A percentile compares a stretch with the other conserved stretches of the same genome.
Evolutionary conservation across 1,140 invertebrate species (phyloP).

Genomic region (Caenorhabditis elegans): DNA sequence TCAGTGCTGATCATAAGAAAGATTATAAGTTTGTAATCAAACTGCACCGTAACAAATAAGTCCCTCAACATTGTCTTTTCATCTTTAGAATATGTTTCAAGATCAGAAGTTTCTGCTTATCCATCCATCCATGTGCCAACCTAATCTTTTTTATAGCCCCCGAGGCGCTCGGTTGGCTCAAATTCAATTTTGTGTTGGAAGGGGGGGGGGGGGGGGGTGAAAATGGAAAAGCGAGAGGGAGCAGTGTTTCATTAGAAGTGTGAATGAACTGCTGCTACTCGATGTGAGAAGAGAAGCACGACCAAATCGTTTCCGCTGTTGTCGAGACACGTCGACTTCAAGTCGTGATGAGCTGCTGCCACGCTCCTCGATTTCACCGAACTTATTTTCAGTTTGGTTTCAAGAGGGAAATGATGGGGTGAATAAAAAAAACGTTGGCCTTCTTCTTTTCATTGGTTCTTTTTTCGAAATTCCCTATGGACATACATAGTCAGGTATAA

Average conservation of each 20-base stretch:
- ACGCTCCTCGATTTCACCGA: neutral
- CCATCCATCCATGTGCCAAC: neutral
- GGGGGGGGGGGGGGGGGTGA: neutral
- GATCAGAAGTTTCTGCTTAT: conserved; percentile 24
- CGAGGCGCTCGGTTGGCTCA: conserved; percentile 27
- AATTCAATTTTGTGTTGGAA: conserved; percentile 18
- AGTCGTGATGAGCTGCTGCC: conserved; percentile 16
- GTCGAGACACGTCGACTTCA: conserved; percentile 25
- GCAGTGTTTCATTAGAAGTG: conserved; percentile 33
- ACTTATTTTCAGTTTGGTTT: conserved; percentile 9
- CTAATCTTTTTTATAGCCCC: conserved; percentile 32
- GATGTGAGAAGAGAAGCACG: neutral
- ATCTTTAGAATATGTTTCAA: neutral
- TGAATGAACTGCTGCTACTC: conserved; percentile 19
- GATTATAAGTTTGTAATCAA: too few relatives aligned
- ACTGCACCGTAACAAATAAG: neutral
- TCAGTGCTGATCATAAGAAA: too few relatives aligned
- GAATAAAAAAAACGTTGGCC: neutral
- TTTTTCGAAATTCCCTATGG: neutral
- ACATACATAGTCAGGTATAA: conserved; percentile 26
- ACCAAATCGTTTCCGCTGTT: conserved; percentile 31
- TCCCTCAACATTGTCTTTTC: neutral
- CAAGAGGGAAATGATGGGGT: neutral
- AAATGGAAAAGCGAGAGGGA: neutral
- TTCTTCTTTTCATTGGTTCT: neutral